Evolutionary conservation across 30 jellyfish, hydroid and myxozoan genomes (phyloP).

Genomic region (Pseudorhiza aurosa): DNA sequence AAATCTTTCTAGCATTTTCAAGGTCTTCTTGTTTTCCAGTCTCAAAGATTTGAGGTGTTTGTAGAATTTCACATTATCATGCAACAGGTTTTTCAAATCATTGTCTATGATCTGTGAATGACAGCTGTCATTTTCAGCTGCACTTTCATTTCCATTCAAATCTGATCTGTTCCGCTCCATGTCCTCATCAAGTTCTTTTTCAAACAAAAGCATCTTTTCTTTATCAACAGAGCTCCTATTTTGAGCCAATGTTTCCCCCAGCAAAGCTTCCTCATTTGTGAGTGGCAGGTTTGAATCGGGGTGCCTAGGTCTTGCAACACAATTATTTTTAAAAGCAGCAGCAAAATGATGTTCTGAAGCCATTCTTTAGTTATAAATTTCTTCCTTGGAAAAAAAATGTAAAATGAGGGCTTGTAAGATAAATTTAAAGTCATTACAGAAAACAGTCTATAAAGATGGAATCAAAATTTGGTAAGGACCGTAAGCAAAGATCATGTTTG

Average conservation of each 20-base stretch:
- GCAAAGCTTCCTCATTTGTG: conserved; percentile 53
- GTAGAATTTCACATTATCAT: conserved; percentile 82
- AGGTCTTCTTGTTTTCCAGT: conserved; percentile 82
- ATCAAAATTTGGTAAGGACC: too few species aligned
- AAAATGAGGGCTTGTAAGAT: not conserved
- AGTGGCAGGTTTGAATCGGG: conserved; percentile 81
- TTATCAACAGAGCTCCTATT: not conserved
- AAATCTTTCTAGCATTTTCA: conserved; percentile 71
- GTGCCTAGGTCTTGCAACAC: conserved; percentile 80
- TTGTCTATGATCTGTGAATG: conserved; percentile 3
- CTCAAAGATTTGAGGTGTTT: conserved; percentile 75
- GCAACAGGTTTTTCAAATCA: conserved; percentile 58
- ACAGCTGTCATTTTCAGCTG: not conserved
- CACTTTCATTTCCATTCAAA: not conserved
- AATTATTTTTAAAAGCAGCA: conserved; percentile 55
- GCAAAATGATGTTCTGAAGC: conserved; percentile 46
- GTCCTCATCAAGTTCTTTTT: conserved; percentile 5
- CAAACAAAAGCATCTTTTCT: not conserved
- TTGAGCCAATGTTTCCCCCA: not conserved
- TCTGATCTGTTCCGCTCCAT: not conserved
- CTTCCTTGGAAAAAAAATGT: not conserved
- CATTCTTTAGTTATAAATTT: too few species aligned
- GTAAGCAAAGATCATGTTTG: too few species aligned
- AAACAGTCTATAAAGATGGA: not conserved
- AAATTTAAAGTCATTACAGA: not conserved